Evolutionary conservation across 2,888 invertebrate genomes (phyloP), one percentile per base, ranked within the genome.

Genomic region (Criorhina ranunculi): DNA sequence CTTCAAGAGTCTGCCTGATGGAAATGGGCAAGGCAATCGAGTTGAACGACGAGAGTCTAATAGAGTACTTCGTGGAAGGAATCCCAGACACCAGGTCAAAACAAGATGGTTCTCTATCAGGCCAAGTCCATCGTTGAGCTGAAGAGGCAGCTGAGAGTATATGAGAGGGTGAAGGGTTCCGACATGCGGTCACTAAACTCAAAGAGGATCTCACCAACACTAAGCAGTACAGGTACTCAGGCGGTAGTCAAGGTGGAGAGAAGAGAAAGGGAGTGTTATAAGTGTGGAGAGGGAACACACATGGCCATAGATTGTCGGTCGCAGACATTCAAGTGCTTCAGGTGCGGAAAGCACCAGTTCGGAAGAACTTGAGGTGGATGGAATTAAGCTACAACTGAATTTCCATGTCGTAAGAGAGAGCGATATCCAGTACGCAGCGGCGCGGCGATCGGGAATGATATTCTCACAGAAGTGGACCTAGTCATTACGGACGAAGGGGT

Each of bases 1-100:
- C 17, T 87, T 7, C 33, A 29, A 2, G 79, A 87, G 46, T 82
- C 24, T n/a, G 46, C 0, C 12, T 86, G 1, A 53, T 75, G 33
- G 82, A 87, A 17, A 67, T 82, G 2, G 77, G 64, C 3, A 69
- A 79, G 0, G n/a, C 59, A 1, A 60, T 86, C 8, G 44, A 53
- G 0, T 17, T 49, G n/a, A 17, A 64, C 9, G 33, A 64, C 6
- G 37, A 33, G 19, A 66, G 57, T 19, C 6, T 75, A 2, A 46
- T 66, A 7, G 15, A 42, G 0, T 75, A 57, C 7, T 75, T 64
- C 17, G 31, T 46, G 11, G 73, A 64, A n/a, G 73, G 64, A 9
- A 53, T 67, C 9, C 64, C 66, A 1, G 67, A 60, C 46, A 15
- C 59, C 1, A 67, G 46, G 24, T n/a, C 51, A 51, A n/a, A 67